Evolutionary conservation across 2,797 vertebrate genomes (phyloP).

Genomic region (Enteromius afrohamiltoni): DNA sequence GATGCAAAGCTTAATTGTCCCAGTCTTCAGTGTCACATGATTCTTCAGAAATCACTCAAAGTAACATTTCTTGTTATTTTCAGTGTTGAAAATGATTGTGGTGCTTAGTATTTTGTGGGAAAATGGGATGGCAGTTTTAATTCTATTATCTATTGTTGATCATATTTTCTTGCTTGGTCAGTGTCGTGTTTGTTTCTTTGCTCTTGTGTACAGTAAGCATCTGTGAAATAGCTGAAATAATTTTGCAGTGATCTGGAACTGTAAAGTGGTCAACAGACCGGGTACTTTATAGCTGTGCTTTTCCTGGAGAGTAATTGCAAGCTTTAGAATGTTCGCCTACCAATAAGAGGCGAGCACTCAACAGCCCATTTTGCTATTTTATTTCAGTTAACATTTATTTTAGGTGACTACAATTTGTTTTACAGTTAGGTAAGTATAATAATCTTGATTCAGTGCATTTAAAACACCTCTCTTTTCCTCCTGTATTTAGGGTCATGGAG

Average conservation of each 20-base stretch:
- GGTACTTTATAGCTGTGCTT: neutral
- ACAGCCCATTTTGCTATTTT: neutral
- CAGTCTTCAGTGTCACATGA: neutral
- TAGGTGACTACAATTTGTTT: neutral
- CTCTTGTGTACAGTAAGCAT: too few species aligned
- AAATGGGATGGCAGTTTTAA: neutral
- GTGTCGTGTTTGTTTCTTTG: too few species aligned
- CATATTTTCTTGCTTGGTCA: too few species aligned
- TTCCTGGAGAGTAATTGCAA: neutral
- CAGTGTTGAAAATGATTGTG: neutral
- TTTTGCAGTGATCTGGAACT: too few species aligned
- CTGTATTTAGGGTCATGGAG: slow-evolving; percentile 6
- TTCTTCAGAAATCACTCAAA: neutral
- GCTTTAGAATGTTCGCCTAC: neutral
- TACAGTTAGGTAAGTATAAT: neutral
- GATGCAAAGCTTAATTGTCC: neutral
- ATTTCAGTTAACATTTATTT: neutral
- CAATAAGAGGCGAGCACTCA: neutral
- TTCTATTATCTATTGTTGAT: neutral
- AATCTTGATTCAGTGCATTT: neutral
- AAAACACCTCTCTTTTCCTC: neutral
- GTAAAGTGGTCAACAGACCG: too few species aligned
- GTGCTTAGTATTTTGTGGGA: neutral
- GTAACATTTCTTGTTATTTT: neutral
- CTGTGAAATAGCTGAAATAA: too few species aligned